A percentile compares a stretch with the other conserved stretches of the same genome.
Evolutionary conservation across 2,797 vertebrate species (phyloP).

Genomic region (Peromyscus eremicus): DNA sequence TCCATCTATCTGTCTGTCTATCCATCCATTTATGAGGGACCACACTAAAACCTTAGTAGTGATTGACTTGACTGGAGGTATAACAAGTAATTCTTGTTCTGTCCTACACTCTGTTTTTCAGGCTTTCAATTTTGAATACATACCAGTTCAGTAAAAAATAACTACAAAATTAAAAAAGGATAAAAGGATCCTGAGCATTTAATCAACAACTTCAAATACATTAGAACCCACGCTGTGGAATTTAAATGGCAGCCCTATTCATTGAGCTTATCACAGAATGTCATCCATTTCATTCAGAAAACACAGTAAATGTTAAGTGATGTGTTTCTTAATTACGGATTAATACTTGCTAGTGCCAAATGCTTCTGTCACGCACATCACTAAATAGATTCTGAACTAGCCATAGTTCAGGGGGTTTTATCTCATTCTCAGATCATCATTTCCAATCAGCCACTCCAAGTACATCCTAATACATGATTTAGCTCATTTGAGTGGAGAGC

Average conservation of each 20-base stretch:
- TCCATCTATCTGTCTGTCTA: not conserved
- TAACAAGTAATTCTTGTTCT: constrained; percentile 44
- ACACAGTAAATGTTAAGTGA: not conserved
- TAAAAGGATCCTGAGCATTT: not conserved
- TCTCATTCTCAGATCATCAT: not conserved
- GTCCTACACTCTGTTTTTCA: not conserved
- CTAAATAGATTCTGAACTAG: not conserved
- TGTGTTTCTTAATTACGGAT: not conserved
- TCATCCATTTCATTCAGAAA: constrained; percentile 22
- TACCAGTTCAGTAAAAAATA: not conserved
- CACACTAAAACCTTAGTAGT: constrained; percentile 30
- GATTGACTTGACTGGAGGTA: not conserved
- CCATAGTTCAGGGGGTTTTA: not conserved
- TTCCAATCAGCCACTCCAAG: not conserved
- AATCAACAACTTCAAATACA: constrained; percentile 13
- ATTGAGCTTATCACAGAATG: not conserved
- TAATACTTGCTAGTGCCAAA: not conserved
- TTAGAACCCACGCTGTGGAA: constrained; percentile 4
- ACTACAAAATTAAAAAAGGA: constrained; percentile 29
- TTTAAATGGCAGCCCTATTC: not conserved
- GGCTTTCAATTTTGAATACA: constrained; percentile 23
- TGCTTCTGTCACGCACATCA: not conserved
- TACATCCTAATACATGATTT: not conserved
- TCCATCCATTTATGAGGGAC: not conserved
- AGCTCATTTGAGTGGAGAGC: not conserved